Conservation (phyloP, 2,113 vertebrate species). For the Leptodactylus fuscus region DNA sequence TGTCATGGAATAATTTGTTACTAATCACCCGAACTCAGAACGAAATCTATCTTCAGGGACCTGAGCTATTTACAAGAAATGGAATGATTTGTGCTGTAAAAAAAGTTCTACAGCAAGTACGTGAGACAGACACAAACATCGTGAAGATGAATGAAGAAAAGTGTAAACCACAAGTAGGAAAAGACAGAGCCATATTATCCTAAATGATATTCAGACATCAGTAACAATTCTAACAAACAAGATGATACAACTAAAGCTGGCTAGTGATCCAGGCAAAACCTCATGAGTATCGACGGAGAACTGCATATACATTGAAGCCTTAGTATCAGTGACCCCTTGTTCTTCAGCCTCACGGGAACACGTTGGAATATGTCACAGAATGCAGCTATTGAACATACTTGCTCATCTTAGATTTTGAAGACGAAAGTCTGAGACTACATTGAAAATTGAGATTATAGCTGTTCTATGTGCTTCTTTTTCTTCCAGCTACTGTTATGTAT, state of each 20-base stretch:
- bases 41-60: slow-evolving; percentile 37
- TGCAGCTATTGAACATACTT: neutral
- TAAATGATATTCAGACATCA: neutral
- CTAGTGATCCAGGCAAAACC: neutral
- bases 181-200: neutral
- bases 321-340: neutral
- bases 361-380: neutral
- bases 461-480: neutral
- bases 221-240: neutral
- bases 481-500: too few species aligned
- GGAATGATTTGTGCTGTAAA: neutral
- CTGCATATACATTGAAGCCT: neutral
- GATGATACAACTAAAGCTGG: neutral
- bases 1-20: slow-evolving; percentile 35
- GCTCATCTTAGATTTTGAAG: neutral
- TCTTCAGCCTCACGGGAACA: neutral
- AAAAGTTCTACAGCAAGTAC: neutral
- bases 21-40: slow-evolving; percentile 29
- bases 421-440: neutral
- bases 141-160: neutral
- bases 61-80: slow-evolving; percentile 35
- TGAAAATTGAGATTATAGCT: neutral
- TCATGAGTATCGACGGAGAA: neutral
- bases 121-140: neutral
- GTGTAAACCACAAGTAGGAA: neutral